Evolutionary conservation across 1,140 invertebrate genomes (phyloP).

Genomic region (Semibalanus balanoides): DNA sequence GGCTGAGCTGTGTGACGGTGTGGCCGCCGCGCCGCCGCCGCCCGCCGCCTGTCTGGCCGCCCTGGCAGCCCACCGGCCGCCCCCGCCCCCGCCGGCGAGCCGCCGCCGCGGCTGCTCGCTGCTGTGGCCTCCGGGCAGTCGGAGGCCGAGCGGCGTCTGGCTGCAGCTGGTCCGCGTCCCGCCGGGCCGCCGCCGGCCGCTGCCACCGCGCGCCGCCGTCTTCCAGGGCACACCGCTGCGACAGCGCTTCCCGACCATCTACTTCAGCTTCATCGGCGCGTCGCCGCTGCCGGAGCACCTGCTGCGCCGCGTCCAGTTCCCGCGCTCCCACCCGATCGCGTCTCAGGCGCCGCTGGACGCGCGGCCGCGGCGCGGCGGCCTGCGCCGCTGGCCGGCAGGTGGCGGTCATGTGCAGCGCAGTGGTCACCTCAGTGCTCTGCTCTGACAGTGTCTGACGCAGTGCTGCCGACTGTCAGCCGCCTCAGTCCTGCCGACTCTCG

Average conservation of each 20-base stretch:
- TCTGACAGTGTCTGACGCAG: no score
- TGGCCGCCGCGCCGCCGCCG: background rate
- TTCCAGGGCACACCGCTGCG: slow-evolving; percentile 3
- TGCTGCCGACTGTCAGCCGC: no score
- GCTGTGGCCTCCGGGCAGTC: background rate
- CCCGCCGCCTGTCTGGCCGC: background rate
- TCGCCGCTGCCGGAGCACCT: slow-evolving; percentile 12
- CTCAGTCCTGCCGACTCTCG: no score
- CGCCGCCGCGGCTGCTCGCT: background rate
- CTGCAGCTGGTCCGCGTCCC: background rate
- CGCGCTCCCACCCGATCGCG: slow-evolving; percentile 11
- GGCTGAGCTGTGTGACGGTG: background rate
- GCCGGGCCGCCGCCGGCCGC: no score
- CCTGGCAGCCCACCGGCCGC: background rate
- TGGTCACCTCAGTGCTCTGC: background rate
- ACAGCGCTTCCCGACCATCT: slow-evolving; percentile 4
- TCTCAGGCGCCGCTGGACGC: slow-evolving; percentile 6
- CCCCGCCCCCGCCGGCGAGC: no score
- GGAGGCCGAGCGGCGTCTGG: no score
- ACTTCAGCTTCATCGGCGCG: slow-evolving; percentile 10
- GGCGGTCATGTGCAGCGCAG: background rate
- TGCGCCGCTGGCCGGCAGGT: background rate
- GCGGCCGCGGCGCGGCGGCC: no score
- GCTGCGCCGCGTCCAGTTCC: slow-evolving; percentile 3
- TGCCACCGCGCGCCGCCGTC: no score